Evolutionary conservation across 2,113 vertebrate species (phyloP).

Genomic region (Mustelus asterias): DNA sequence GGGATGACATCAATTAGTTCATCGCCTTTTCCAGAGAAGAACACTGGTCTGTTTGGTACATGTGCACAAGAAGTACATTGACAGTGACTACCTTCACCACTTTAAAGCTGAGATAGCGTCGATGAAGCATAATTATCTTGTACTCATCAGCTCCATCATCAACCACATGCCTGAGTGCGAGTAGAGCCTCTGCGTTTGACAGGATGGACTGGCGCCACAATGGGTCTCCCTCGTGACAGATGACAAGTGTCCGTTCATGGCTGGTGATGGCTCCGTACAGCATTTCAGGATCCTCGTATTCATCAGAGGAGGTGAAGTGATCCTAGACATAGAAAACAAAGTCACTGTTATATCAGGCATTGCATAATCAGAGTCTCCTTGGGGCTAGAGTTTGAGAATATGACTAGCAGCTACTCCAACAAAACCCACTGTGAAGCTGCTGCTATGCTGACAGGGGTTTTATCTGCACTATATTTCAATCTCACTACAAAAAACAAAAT

Average conservation of each 20-base stretch:
- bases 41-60: neutral
- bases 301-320: slow-evolving; percentile 95
- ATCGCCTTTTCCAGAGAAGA: neutral
- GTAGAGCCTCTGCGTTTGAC: slow-evolving; percentile 82
- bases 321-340: slow-evolving; percentile 57
- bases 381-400: neutral
- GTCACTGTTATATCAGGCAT: neutral
- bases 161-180: slow-evolving; percentile 88
- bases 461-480: neutral
- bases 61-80: neutral
- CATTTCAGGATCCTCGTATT: slow-evolving; percentile 81
- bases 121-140: slow-evolving; percentile 97
- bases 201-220: slow-evolving; percentile 87
- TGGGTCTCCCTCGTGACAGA: slow-evolving; percentile 91
- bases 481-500: neutral
- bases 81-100: slow-evolving; percentile 81
- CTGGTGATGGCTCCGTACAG: slow-evolving; percentile 83
- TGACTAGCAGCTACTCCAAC: neutral
- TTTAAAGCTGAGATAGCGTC: slow-evolving; percentile 89
- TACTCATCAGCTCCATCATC: slow-evolving; percentile 91
- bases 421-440: neutral
- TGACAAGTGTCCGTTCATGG: slow-evolving; percentile 83
- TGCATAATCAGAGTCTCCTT: neutral
- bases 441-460: neutral
- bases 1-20: neutral